Evolutionary conservation across 2,888 invertebrate species (phyloP).

Genomic region (Corbicula japonica): DNA sequence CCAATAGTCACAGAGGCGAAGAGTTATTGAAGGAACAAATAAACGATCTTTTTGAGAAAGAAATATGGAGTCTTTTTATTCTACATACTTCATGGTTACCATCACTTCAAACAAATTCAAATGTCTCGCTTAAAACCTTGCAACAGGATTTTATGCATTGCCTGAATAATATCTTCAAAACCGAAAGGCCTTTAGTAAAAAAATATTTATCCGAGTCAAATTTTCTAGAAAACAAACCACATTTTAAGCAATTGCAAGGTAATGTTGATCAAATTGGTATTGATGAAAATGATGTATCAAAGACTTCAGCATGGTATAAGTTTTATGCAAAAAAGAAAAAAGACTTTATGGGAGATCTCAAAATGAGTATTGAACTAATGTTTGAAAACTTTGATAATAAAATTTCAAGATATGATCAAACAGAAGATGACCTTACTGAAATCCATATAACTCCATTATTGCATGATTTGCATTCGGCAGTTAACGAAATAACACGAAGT

Average conservation of each 20-base stretch:
- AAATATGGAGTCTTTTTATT: background rate
- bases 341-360: background rate
- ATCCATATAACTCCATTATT: background rate
- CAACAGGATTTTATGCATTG: no score
- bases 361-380: no score
- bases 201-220: background rate
- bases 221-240: background rate
- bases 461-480: background rate
- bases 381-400: background rate
- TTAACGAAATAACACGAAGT: background rate
- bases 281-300: background rate
- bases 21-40: background rate
- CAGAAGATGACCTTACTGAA: background rate
- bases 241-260: background rate
- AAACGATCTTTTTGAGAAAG: conserved; percentile 2
- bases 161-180: conserved; percentile 1
- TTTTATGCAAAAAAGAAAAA: background rate
- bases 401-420: background rate
- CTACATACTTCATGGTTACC: background rate
- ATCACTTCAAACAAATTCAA: background rate
- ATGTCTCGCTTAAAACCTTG: background rate
- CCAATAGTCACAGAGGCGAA: background rate
- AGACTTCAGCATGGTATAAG: background rate
- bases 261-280: background rate
- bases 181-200: background rate